Base-by-base conservation (phyloP, 2,888 invertebrate species). In the Pyrocoelia pectoralis region DNA sequence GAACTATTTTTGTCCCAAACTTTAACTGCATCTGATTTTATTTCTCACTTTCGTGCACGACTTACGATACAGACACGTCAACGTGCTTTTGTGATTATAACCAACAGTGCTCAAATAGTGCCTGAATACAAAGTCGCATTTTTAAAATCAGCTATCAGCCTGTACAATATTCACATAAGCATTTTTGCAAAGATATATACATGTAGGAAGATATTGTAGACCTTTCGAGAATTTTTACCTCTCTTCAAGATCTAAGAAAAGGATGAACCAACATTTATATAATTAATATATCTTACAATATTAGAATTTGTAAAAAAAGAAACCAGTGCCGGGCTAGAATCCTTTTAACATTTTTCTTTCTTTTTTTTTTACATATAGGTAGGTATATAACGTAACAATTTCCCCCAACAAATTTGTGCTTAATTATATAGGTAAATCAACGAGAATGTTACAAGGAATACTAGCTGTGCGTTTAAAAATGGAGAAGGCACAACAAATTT, bases 401-500 rank as follows among this genome's bases (percentile, higher is more conserved):
- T 17, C 29, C n/a, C n/a, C n/a, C 55, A 56, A 56, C 41, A 41
- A 33, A 29, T 46, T 43, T 56, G 29, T 43, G 46, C 29, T 46
- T 17, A 46, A 46, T 17, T 15, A 12, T n/a, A n/a, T 33, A 14
- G 15, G 1, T 53, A 33, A 18, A 9, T 10, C 18, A 12, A 41
- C 14, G 41, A 10, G 17, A 71, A 69, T 28, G 24, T 41, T 40
- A 52, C 17, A 56, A 57, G 48, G 48, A 52, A 55, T 53, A 56
- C 69, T 70, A 74, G 74, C 70, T 79, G 79, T 77, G 79, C 78
- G 79, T 77, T n/a, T 70, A 73, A 72, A 74, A 70, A 75, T 76
- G 74, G 75, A 77, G 68, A 71, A 79, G 79, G 79, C 79, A 78
- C 79, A 78, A 79, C 77, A 75, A 75, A 75, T 73, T 73, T 66